Evolutionary conservation across 2,888 invertebrate species (phyloP).

Genomic region (Pseudococcus jackbeardsleyi): DNA sequence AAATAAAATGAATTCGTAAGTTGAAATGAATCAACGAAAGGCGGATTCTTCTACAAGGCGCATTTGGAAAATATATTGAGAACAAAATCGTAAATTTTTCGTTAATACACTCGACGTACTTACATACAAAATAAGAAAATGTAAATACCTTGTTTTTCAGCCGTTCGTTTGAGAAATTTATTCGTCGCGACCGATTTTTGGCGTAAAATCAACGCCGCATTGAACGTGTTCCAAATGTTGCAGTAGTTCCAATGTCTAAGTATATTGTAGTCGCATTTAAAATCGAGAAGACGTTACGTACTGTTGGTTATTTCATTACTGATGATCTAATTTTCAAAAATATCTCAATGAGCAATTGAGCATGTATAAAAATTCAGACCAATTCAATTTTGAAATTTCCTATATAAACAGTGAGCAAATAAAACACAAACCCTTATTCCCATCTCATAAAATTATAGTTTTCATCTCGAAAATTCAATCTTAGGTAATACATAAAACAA

Average conservation of each 20-base stretch:
- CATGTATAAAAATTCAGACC: too few relatives aligned
- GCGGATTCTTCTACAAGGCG: background rate
- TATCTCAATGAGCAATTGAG: too few relatives aligned
- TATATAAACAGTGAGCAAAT: too few relatives aligned
- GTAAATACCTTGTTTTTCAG: slow-evolving; percentile 19
- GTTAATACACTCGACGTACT: slow-evolving; percentile 7
- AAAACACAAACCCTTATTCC: too few relatives aligned
- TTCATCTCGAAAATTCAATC: too few relatives aligned
- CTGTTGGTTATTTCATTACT: too few relatives aligned
- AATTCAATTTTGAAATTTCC: too few relatives aligned
- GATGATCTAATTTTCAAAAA: too few relatives aligned
- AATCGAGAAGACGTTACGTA: too few relatives aligned
- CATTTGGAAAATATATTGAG: background rate
- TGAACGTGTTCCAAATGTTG: background rate
- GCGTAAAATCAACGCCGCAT: slow-evolving; percentile 26
- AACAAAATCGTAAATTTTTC: slow-evolving; percentile 24
- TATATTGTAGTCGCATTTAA: too few relatives aligned
- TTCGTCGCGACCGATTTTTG: slow-evolving; percentile 14
- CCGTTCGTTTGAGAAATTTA: background rate
- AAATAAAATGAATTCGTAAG: background rate
- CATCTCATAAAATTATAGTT: too few relatives aligned
- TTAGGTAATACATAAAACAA: too few relatives aligned
- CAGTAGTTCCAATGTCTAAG: background rate
- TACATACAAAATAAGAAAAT: background rate
- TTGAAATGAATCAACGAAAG: slow-evolving; percentile 3